phyloP scores from a whole-genome alignment of 2,113 vertebrate species.

The Eudorcas thomsonii region DNA sequence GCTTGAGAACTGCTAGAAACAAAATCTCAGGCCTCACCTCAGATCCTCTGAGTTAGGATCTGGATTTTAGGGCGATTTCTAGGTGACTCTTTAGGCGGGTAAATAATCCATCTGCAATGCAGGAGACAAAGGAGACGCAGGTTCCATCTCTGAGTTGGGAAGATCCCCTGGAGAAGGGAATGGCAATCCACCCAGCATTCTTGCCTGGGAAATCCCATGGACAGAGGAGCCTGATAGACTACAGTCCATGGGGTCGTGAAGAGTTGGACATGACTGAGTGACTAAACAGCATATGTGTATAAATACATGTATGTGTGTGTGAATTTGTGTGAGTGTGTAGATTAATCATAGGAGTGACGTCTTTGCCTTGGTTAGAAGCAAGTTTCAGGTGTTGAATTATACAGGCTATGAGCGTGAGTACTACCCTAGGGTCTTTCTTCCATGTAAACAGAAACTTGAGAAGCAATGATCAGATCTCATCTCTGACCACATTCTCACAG shows the following conservation, averaged over 20 bases:
- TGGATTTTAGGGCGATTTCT: background rate
- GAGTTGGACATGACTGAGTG: background rate
- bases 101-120: background rate
- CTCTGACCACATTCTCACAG: background rate
- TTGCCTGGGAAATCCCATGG: background rate
- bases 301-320: background rate
- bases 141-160: background rate
- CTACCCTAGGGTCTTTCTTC: background rate
- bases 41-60: background rate
- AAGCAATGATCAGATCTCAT: background rate
- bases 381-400: background rate
- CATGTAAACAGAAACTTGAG: background rate
- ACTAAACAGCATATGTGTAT: background rate
- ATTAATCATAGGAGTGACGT: background rate
- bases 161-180: background rate
- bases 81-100: background rate
- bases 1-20: background rate
- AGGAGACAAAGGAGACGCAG: background rate
- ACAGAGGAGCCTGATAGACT: background rate
- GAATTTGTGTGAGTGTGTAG: no score
- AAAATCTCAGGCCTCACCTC: background rate
- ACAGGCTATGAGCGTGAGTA: accelerated
- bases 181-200: background rate
- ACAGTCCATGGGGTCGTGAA: accelerated
- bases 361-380: background rate